Evolutionary conservation across 2,113 vertebrate species (phyloP).

Genomic region (Xiphophorus couchianus): DNA sequence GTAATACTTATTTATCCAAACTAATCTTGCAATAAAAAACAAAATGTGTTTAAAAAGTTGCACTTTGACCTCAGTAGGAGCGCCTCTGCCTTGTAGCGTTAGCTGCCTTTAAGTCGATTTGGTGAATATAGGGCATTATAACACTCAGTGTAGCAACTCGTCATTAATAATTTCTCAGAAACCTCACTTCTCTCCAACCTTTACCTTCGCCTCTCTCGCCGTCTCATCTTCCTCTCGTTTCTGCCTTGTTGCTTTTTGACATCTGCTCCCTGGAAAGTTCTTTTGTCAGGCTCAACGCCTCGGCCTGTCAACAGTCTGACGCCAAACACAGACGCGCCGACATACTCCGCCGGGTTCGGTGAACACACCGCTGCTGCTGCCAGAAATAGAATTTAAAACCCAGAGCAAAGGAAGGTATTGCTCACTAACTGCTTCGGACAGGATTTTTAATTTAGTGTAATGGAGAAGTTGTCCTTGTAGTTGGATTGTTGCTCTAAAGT

Average conservation of each 20-base stretch:
- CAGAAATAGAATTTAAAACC: constrained; percentile 31
- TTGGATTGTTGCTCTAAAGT: constrained; percentile 11
- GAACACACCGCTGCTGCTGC: constrained; percentile 16
- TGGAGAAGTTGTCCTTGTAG: constrained; percentile 3
- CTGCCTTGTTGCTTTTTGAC: constrained; percentile 61
- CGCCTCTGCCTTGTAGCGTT: not conserved
- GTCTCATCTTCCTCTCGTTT: constrained; percentile 12
- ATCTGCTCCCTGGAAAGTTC: constrained; percentile 65
- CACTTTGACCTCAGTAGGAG: not conserved
- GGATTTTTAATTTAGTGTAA: constrained; percentile 37
- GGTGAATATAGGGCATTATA: not conserved
- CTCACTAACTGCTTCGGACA: constrained; percentile 37
- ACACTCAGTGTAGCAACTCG: not conserved
- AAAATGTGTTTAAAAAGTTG: not conserved
- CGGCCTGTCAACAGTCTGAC: constrained; percentile 46
- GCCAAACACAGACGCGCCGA: constrained; percentile 27
- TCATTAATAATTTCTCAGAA: not conserved
- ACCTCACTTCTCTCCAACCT: not conserved
- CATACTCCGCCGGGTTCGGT: constrained; percentile 31
- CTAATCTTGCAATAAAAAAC: not conserved
- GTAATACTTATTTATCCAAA: not conserved
- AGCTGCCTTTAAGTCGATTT: not conserved
- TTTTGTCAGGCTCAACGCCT: constrained; percentile 33
- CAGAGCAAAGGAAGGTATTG: constrained; percentile 20
- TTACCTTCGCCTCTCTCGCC: not conserved